Percentiles rank a stretch among this genome's conserved stretches.
phyloP scores from a whole-genome alignment of 2,888 invertebrate genomes.

The Hipparchia semele region DNA sequence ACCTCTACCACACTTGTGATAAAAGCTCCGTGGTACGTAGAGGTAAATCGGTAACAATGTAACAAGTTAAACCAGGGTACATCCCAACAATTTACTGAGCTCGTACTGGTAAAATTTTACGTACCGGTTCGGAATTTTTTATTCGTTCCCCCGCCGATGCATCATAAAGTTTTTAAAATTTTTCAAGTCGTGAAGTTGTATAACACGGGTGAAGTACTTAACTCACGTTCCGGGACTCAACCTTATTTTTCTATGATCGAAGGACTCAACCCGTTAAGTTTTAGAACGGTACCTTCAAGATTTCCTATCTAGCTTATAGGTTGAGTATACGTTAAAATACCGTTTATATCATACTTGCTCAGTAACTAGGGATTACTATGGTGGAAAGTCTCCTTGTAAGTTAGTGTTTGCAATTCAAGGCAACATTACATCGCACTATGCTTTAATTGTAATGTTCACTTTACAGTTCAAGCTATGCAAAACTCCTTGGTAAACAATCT shows the following conservation, averaged over 20 bases:
- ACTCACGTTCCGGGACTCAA: background rate
- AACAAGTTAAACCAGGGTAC: constrained; percentile 34
- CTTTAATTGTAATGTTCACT: no score
- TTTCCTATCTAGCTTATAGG: no score
- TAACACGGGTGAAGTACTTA: background rate
- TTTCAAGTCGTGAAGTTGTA: constrained; percentile 12
- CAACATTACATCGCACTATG: no score
- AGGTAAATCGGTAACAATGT: constrained; percentile 20
- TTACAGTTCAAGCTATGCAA: no score
- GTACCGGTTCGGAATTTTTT: constrained; percentile 26
- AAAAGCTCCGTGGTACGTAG: background rate
- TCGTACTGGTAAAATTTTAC: constrained; percentile 20
- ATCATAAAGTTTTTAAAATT: constrained; percentile 19
- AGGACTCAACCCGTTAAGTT: background rate
- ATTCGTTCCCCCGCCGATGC: constrained; percentile 8
- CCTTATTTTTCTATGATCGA: no score
- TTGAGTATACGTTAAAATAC: no score
- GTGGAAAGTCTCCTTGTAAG: no score
- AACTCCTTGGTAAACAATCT: no score
- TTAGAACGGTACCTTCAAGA: no score
- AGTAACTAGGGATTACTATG: no score
- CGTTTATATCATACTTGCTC: no score
- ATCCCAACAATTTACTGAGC: constrained; percentile 32
- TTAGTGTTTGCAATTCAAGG: no score
- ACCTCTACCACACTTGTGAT: background rate